A percentile compares a stretch with the other conserved stretches of the same genome.
phyloP scores from a whole-genome alignment of 2,797 vertebrate species.

The Champsocephalus gunnari region DNA sequence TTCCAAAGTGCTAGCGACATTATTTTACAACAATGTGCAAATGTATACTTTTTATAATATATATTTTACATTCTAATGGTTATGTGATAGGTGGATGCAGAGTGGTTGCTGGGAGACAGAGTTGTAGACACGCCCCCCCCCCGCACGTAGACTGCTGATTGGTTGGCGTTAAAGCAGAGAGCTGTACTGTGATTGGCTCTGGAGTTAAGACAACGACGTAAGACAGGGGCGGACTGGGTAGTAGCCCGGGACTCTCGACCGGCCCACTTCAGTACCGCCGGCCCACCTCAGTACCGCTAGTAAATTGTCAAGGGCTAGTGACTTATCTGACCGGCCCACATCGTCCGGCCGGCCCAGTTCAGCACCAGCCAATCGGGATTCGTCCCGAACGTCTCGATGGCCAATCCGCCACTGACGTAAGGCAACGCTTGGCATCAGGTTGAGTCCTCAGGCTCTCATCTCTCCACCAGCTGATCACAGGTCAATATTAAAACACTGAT shows the following conservation, averaged over 20 bases:
- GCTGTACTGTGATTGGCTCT: constrained; percentile 41
- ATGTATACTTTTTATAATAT: constrained; percentile 52
- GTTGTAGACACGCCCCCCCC: constrained; percentile 65
- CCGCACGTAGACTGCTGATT: constrained; percentile 44
- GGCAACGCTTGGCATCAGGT: constrained; percentile 74
- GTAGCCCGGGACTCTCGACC: no score
- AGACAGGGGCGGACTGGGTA: constrained; percentile 60
- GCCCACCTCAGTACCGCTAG: no score
- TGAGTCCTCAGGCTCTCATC: constrained; percentile 44
- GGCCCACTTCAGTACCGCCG: no score
- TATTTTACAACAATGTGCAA: constrained; percentile 82
- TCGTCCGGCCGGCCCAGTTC: no score
- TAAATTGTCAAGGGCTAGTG: no score
- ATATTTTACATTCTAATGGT: constrained; percentile 72
- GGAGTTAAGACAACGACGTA: constrained; percentile 80
- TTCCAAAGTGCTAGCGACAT: constrained; percentile 78
- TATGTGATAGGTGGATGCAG: constrained; percentile 21
- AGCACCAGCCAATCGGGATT: no score
- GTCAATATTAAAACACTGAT: background rate
- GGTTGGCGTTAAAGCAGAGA: constrained; percentile 22
- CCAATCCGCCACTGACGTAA: constrained; percentile 50
- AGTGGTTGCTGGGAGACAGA: constrained; percentile 63
- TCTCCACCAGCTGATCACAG: background rate
- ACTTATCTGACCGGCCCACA: no score
- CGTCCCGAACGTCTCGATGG: no score